Base-by-base conservation (phyloP, 1,140 invertebrate species). In the Drosophila pectinifera region DNA sequence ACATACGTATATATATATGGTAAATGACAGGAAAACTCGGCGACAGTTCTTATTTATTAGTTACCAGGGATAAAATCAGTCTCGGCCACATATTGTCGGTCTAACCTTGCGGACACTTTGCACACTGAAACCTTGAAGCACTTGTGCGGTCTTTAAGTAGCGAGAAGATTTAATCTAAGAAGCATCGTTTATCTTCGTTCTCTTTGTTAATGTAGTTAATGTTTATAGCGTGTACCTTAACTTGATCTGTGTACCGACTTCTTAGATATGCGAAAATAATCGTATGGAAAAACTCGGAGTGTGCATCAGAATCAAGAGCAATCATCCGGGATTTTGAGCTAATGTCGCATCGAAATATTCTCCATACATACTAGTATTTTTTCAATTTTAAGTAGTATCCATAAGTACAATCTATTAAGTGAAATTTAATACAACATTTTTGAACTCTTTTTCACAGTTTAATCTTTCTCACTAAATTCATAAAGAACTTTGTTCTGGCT, bases 81-180 rank as follows among this genome's bases (percentile, higher is more conserved):
- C n/a, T 65, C 13, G 64, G 13, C 64, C 61, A 68, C 64, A 68
- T 51, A 8, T 26, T 53, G 45, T 68, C 10, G 13, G 8, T 31
- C 18, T 42, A 68, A 42, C 26, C 55, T 42, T 64, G 55, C 61
- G 31, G 51, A 20, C 61, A 43, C 45, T 42, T 68, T 13, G 20
- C 28, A 34, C 13, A 68, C 59, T 68, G 64, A 68, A 65, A 68
- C 64, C 64, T 68, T 68, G 64, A 28, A 48, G n/a, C 45, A 1
- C 7, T 28, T 11, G 36, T 20, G 45, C 13, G 28, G 20, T 18
- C 43, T 68, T 68, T 68, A 68, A 65, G 41, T 68, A 68, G 59
- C 36, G 4, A 24, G 5, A 64, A 20, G 13, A 26, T 43, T 67
- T 68, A 65, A 65, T 68, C 64, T 51, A 1, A 53, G 31, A 10